A percentile compares a stretch with the other conserved stretches of the same genome.
Conservation (phyloP, 2,888 invertebrate genomes). For the Chloroclystis v-ata region DNA sequence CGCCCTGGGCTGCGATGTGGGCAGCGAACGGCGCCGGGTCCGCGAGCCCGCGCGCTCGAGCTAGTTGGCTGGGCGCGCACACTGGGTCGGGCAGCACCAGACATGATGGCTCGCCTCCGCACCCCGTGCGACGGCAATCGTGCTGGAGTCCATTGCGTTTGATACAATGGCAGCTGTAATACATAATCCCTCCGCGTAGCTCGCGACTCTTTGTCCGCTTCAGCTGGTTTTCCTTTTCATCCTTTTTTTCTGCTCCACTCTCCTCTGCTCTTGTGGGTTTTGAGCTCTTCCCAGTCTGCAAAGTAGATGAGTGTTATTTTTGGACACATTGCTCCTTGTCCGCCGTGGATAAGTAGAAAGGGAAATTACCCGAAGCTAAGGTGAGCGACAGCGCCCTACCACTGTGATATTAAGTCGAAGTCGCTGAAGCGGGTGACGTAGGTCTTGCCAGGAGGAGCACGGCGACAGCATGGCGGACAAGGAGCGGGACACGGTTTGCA, state of each 20-base stretch:
- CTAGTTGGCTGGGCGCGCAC: constrained; percentile 74
- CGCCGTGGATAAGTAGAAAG: constrained; percentile 50
- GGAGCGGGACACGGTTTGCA: constrained; percentile 57
- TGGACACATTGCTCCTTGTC: constrained; percentile 35
- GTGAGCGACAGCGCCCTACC: constrained; percentile 50
- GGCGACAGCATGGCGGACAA: constrained; percentile 71
- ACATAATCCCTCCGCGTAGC: constrained; percentile 74
- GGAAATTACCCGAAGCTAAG: constrained; percentile 51
- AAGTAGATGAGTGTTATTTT: constrained; percentile 23
- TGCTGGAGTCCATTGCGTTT: constrained; percentile 80
- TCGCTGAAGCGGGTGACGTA: constrained; percentile 72
- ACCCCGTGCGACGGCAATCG: constrained; percentile 75
- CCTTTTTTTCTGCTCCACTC: constrained; percentile 58
- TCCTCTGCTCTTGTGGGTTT: constrained; percentile 49
- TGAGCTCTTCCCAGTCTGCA: constrained; percentile 52
- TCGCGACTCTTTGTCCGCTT: constrained; percentile 73
- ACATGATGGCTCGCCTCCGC: constrained; percentile 74
- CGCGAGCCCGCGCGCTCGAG: constrained; percentile 65
- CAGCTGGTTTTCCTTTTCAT: constrained; percentile 64
- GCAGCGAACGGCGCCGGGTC: constrained; percentile 55
- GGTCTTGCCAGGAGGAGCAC: constrained; percentile 69
- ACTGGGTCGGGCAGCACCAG: constrained; percentile 72
- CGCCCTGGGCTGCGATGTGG: constrained; percentile 45
- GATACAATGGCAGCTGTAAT: constrained; percentile 78
- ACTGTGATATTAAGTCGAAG: constrained; percentile 68